These are phyloP conservation scores for Neopelma chrysocephalum DNA, from an alignment of 2,797 vertebrate genomes.

Conservation along the genomic window DNA sequence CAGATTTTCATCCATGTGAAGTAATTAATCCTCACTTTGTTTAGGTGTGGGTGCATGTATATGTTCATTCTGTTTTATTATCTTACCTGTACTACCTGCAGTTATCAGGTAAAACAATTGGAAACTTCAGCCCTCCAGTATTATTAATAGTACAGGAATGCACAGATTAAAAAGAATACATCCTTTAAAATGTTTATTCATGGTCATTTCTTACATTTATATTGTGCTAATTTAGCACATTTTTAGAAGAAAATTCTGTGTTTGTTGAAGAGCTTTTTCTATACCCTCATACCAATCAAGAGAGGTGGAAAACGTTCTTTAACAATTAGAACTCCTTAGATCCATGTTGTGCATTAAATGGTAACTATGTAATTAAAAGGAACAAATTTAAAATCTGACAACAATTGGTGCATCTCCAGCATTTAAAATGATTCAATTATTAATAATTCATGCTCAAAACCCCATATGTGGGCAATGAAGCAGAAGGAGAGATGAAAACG, in stretches of 20 bases:
- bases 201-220: background rate
- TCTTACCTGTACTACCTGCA: background rate
- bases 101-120: background rate
- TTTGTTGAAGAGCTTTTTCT: conserved; percentile 6
- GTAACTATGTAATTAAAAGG: conserved; percentile 86
- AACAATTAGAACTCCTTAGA: conserved; percentile 65
- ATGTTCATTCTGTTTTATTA: background rate
- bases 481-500: conserved; percentile 75
- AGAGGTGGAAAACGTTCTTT: conserved; percentile 31
- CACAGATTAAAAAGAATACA: background rate
- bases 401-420: conserved; percentile 84
- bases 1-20: conserved; percentile 36
- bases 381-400: conserved; percentile 91
- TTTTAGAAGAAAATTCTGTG: conserved; percentile 22
- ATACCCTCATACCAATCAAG: background rate
- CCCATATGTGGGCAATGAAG: conserved; percentile 81
- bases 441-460: conserved; percentile 87
- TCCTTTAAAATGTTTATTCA: background rate
- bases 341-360: conserved; percentile 68
- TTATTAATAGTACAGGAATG: background rate
- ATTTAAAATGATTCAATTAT: conserved; percentile 87
- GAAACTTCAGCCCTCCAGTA: background rate
- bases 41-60: background rate
- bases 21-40: conserved; percentile 27
- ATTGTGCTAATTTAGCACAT: background rate